Percentiles rank a stretch among this genome's conserved stretches.
These are phyloP conservation scores for Acromyrmex echinatior DNA, from an alignment of 1,140 invertebrate genomes.

Conservation along the genomic window DNA sequence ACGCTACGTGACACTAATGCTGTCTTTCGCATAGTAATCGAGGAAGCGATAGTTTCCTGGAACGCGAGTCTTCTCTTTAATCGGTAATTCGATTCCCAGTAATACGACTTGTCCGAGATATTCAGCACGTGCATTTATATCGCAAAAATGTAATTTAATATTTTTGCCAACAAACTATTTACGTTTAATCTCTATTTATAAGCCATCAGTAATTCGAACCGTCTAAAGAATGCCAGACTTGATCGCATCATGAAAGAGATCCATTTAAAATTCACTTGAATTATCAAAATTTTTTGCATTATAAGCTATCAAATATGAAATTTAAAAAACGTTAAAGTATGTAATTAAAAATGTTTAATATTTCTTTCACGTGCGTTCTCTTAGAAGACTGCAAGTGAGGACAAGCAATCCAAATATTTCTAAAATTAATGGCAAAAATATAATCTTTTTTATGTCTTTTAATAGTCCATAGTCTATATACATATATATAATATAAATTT, in stretches of 20 bases:
- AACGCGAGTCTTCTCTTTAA: conserved; percentile 52
- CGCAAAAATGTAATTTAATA: conserved; percentile 18
- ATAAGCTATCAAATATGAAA: background rate
- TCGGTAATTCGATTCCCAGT: conserved; percentile 47
- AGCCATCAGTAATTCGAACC: conserved; percentile 12
- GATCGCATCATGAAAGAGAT: background rate
- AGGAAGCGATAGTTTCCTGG: conserved; percentile 55
- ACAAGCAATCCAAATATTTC: background rate
- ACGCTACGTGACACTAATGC: conserved; percentile 48
- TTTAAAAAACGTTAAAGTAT: background rate
- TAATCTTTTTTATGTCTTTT: background rate
- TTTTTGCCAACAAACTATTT: conserved; percentile 23
- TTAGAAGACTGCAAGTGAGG: background rate
- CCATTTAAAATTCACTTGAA: background rate
- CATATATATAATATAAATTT: no score
- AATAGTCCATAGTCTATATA: background rate
- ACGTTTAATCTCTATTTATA: background rate
- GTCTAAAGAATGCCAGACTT: background rate
- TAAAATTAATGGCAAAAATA: background rate
- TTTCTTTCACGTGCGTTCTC: background rate
- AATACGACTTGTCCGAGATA: conserved; percentile 47
- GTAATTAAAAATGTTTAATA: background rate
- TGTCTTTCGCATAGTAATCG: conserved; percentile 57
- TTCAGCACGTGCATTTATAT: conserved; percentile 28
- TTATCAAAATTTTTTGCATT: background rate